Evolutionary conservation across 2,888 invertebrate genomes (phyloP).

Genomic region (Dorcus parallelipipedus): DNA sequence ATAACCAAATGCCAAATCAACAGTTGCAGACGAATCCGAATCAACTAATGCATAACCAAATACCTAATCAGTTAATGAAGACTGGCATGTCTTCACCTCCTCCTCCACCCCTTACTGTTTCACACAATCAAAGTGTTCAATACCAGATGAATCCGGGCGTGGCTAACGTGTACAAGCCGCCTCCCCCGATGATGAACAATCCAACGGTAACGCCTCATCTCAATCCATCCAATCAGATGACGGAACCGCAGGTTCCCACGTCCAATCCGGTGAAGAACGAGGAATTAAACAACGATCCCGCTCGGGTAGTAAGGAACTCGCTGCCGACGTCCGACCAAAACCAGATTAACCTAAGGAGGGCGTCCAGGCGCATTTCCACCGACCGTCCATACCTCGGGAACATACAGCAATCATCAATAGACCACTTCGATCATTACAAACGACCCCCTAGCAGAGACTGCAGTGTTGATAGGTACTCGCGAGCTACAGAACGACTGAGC

Average conservation of each 20-base stretch:
- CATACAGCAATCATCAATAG: conserved; percentile 66
- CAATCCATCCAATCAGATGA: background rate
- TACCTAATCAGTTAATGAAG: conserved; percentile 35
- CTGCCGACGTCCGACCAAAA: conserved; percentile 36
- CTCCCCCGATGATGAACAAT: conserved; percentile 6
- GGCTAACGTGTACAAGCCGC: background rate
- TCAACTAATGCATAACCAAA: conserved; percentile 16
- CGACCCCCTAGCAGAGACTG: conserved; percentile 85
- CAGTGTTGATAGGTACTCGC: conserved; percentile 73
- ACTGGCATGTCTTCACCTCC: conserved; percentile 10
- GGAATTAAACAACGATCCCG: conserved; percentile 30
- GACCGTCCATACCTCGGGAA: conserved; percentile 48
- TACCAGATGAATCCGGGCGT: background rate
- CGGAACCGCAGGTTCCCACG: too few relatives aligned
- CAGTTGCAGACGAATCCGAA: conserved; percentile 30
- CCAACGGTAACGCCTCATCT: conserved; percentile 4
- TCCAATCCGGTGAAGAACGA: conserved; percentile 8
- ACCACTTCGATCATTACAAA: conserved; percentile 93
- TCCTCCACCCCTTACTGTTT: background rate
- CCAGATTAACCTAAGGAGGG: conserved; percentile 48
- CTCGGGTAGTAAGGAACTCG: conserved; percentile 27
- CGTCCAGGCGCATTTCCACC: conserved; percentile 51
- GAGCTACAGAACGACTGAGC: conserved; percentile 61
- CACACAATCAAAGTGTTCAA: conserved; percentile 19
- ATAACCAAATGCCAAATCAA: conserved; percentile 34